phyloP scores from a whole-genome alignment of 2,888 invertebrate species.

The Podotricha telesiphe region DNA sequence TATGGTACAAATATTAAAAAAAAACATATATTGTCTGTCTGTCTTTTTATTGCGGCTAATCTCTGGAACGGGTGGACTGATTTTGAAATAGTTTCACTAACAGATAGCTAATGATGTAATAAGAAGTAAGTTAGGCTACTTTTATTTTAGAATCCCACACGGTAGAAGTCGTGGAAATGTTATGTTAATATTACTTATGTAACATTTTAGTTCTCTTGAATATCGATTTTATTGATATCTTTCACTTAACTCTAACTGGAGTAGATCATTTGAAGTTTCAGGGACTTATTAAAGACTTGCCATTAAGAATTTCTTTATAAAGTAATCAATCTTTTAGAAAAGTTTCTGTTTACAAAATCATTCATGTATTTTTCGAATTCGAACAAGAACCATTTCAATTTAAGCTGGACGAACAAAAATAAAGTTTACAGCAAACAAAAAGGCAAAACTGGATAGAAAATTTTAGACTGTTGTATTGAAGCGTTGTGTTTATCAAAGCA shows the following conservation, averaged over 20 bases:
- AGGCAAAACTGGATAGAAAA: slow-evolving; percentile 14
- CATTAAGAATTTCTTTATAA: neutral
- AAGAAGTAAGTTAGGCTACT: too few relatives aligned
- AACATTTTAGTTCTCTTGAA: neutral
- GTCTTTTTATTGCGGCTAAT: too few relatives aligned
- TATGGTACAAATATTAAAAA: too few relatives aligned
- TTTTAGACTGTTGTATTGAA: slow-evolving; percentile 15
- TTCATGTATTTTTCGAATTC: neutral
- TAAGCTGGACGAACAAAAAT: slow-evolving; percentile 15
- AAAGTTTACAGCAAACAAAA: slow-evolving; percentile 24
- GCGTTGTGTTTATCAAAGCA: slow-evolving; percentile 23
- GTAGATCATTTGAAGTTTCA: neutral
- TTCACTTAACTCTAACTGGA: neutral
- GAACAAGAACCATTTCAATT: neutral
- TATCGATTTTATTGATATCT: neutral
- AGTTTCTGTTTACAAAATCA: slow-evolving; percentile 1
- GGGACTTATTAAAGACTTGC: slow-evolving; percentile 1
- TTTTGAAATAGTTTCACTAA: too few relatives aligned
- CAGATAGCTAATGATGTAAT: too few relatives aligned
- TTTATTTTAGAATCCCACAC: too few relatives aligned
- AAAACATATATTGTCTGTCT: too few relatives aligned
- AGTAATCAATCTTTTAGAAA: slow-evolving; percentile 15
- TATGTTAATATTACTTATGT: too few relatives aligned
- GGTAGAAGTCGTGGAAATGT: too few relatives aligned
- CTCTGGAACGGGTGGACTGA: too few relatives aligned